Evolutionary conservation across 2,113 vertebrate species (phyloP).

Genomic region (Pedetes capensis): DNA sequence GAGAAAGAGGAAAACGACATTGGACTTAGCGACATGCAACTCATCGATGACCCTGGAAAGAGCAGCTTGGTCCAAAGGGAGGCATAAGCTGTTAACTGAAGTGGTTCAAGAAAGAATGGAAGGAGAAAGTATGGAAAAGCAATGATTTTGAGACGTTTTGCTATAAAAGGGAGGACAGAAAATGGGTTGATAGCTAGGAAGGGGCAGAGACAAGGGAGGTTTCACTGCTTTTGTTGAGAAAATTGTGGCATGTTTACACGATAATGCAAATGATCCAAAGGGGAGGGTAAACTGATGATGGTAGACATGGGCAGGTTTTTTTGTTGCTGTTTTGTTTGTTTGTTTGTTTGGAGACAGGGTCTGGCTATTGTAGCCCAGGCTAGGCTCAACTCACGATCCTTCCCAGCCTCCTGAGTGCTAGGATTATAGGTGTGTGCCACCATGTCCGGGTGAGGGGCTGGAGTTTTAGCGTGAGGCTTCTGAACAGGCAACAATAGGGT

Average conservation of each 20-base stretch:
- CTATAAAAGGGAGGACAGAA: neutral
- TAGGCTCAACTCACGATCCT: neutral
- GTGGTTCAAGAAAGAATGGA: neutral
- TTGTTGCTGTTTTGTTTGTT: too few species aligned
- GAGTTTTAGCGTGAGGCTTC: neutral
- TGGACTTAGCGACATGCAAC: fast-evolving
- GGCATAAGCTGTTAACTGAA: neutral
- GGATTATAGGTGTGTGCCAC: neutral
- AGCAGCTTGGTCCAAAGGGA: neutral
- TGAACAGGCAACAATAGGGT: neutral
- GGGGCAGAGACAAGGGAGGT: neutral
- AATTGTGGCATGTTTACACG: neutral
- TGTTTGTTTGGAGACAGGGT: neutral
- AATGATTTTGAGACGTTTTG: neutral
- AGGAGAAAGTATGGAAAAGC: neutral
- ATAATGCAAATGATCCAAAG: neutral
- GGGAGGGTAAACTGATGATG: neutral
- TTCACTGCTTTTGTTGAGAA: neutral
- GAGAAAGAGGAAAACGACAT: neutral
- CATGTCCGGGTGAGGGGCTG: too few species aligned
- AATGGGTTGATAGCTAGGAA: neutral
- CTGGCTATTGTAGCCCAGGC: too few species aligned
- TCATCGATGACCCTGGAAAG: neutral
- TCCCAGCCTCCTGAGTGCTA: neutral
- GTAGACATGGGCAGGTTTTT: too few species aligned